Base-by-base conservation (phyloP, 2,888 invertebrate genomes). In the Caenorhabditis sp. region DNA sequence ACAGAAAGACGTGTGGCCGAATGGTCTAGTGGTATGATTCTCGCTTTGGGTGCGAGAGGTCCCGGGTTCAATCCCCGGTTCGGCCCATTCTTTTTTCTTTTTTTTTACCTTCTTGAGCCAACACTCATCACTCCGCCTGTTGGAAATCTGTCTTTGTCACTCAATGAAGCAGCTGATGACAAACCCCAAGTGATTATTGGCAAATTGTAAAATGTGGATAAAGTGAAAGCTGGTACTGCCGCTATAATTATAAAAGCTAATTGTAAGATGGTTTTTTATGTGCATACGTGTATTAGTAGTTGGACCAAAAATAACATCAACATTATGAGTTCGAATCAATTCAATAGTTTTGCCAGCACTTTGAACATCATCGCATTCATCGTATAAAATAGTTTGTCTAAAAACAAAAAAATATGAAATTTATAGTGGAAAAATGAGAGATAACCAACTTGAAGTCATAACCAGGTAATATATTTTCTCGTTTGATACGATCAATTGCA, bases 31-130 rank as follows among this genome's bases (percentile, higher is more conserved):
- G 87, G 86, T 85, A 86, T 85, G 85, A 87, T 86, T 86, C 87
- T 85, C 84, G 86, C 85, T 87, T 86, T 80, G 86, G 87, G 87
- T 87, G 87, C 87, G 87, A 87, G 86, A 87, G 87, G 87, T 86
- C 86, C 85, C 87, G 86, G 84, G 83, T 79, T 84, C 84, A 77
- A 83, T 78, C 78, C 81, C 77, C 76, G 76, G 70, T 70, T 72
- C 71, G 70, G 77, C 71, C 74, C 69, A 71, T 61, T 64, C 53
- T 17, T 50, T 49, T 50, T 27, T 8, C 14, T 26, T 56, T 57
- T 67, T 67, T 27, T 60, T 52, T 56, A 81, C 82, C 23, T 83
- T 85, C 8, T 67, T 0, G 74, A 74, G 17, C 66, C 69, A 50
- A 72, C 63, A 12, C 76, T 70, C 54, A 81, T 52, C 1, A 74